These are phyloP conservation scores for Gnathonemus longibarbis DNA, from an alignment of 2,113 vertebrate species.

Conservation along the genomic window DNA sequence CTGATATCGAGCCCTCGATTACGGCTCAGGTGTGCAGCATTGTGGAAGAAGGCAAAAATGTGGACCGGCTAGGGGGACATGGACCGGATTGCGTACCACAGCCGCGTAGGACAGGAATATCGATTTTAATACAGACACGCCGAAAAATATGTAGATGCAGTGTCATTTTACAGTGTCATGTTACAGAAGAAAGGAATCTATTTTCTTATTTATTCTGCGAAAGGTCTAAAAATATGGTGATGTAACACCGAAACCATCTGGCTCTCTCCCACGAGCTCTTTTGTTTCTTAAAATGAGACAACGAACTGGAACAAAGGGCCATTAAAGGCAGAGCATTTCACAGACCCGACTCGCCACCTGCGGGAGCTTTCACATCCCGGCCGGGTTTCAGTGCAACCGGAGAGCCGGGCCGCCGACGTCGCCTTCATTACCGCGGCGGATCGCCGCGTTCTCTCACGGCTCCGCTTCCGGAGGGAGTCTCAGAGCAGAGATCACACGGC, in stretches of 20 bases:
- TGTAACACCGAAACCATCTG: constrained; percentile 25
- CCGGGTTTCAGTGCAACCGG: constrained; percentile 30
- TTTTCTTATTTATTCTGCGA: constrained; percentile 6
- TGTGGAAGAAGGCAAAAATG: not conserved
- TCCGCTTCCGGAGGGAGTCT: constrained; percentile 24
- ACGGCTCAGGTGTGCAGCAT: not conserved
- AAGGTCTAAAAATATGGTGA: constrained; percentile 30
- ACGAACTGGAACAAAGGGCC: constrained; percentile 4
- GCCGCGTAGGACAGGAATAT: not conserved
- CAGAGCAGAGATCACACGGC: constrained; percentile 33
- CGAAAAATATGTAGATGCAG: not conserved
- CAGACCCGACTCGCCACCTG: constrained; percentile 16
- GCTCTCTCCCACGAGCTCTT: constrained; percentile 14
- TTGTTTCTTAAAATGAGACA: constrained; percentile 25
- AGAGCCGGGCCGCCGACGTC: not conserved
- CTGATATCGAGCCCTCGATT: not conserved
- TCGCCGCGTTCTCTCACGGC: constrained; percentile 27
- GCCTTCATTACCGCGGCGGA: constrained; percentile 38
- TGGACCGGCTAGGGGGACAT: not conserved
- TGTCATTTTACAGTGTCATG: not conserved
- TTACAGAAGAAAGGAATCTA: not conserved
- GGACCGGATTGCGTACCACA: not conserved
- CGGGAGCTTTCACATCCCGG: constrained; percentile 18
- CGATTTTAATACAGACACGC: not conserved
- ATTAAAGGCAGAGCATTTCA: constrained; percentile 33